These are phyloP conservation scores for Apotomis betuletana DNA, from an alignment of 2,888 invertebrate genomes.

Conservation along the genomic window DNA sequence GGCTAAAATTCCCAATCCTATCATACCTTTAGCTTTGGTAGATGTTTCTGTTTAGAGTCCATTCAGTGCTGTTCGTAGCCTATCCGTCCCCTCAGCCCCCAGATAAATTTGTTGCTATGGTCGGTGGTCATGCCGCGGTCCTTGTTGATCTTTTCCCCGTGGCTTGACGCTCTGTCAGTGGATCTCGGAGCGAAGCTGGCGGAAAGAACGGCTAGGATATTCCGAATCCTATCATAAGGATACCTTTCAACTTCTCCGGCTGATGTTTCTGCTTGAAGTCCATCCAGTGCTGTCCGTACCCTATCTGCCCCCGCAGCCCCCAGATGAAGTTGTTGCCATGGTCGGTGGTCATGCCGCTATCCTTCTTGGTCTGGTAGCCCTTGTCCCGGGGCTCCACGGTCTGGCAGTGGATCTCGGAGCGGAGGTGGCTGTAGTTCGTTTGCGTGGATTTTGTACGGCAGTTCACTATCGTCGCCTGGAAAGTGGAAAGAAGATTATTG, in stretches of 20 bases:
- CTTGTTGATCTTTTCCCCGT: constrained; percentile 69
- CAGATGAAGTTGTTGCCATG: constrained; percentile 71
- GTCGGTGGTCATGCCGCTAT: constrained; percentile 60
- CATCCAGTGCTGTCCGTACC: constrained; percentile 82
- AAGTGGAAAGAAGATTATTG: background rate
- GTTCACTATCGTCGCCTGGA: constrained; percentile 85
- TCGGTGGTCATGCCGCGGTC: constrained; percentile 63
- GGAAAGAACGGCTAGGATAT: too few relatives aligned
- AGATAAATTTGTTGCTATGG: constrained; percentile 67
- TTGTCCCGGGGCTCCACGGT: constrained; percentile 77
- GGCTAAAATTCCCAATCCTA: too few relatives aligned
- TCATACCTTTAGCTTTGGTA: too few relatives aligned
- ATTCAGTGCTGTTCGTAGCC: constrained; percentile 83
- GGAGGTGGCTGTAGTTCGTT: constrained; percentile 86
- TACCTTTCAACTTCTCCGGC: constrained; percentile 50
- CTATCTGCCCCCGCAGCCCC: constrained; percentile 82
- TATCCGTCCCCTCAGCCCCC: constrained; percentile 82
- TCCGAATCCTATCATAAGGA: too few relatives aligned
- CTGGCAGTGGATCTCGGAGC: constrained; percentile 85
- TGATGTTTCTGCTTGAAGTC: constrained; percentile 52
- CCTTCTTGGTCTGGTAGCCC: constrained; percentile 65
- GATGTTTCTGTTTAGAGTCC: constrained; percentile 53
- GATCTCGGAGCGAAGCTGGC: too few relatives aligned
- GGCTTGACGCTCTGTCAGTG: constrained; percentile 81
- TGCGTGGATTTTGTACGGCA: constrained; percentile 88